A percentile compares a stretch with the other conserved stretches of the same genome.
These are phyloP conservation scores for Actinernus sp. DNA, from an alignment of 92 coral and sea anemone genomes.

Conservation along the genomic window DNA sequence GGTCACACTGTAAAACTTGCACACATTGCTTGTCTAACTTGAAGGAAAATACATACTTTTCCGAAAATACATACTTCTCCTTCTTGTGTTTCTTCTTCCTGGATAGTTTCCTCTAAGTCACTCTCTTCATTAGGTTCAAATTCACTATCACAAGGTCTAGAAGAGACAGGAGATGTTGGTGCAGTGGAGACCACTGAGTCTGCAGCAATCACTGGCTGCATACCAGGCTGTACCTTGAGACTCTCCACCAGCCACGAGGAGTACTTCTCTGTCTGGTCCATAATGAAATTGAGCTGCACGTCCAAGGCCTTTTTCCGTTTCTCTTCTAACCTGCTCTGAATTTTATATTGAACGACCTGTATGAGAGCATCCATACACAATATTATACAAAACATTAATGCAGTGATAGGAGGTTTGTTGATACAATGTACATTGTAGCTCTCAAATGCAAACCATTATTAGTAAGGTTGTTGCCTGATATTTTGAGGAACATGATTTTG, in stretches of 20 bases:
- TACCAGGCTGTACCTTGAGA: constrained; percentile 78
- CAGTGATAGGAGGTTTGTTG: no score
- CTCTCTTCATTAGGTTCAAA: constrained; percentile 79
- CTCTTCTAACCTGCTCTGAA: constrained; percentile 96
- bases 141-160: constrained; percentile 81
- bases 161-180: constrained; percentile 82
- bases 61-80: constrained; percentile 35
- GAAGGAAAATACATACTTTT: no score
- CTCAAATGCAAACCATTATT: no score
- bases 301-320: constrained; percentile 97
- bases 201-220: constrained; percentile 77
- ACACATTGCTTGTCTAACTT: no score
- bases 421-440: no score
- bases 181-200: constrained; percentile 83
- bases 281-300: constrained; percentile 95
- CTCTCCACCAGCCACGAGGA: constrained; percentile 99
- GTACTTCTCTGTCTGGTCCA: constrained; percentile 98
- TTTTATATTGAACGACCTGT: constrained; percentile 97
- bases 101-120: constrained; percentile 94
- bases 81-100: constrained; percentile 88
- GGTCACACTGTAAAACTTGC: no score
- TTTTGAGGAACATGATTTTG: no score
- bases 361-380: no score
- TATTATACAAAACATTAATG: no score
- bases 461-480: no score